Percentiles rank a stretch among this genome's conserved stretches.
Evolutionary conservation across 1,140 invertebrate species (phyloP).

Genomic region (Ctenoplectra terminalis): DNA sequence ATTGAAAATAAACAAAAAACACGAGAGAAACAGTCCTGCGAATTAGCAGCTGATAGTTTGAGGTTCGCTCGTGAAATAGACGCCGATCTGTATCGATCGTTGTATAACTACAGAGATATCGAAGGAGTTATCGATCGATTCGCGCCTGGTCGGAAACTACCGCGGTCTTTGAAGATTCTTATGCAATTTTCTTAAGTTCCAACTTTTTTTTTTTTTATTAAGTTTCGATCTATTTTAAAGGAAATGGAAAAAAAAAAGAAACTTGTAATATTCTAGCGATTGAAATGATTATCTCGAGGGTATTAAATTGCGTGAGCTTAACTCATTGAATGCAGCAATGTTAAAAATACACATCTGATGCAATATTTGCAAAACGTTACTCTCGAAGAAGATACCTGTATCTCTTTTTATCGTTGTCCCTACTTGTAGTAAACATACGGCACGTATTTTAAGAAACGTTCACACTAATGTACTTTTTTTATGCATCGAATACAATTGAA

Average conservation of each 20-base stretch:
- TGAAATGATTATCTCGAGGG: not conserved
- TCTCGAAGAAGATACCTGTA: slow-evolving; percentile 11
- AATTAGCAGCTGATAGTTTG: slow-evolving; percentile 42
- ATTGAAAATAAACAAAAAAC: not conserved
- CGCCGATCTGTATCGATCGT: slow-evolving; percentile 10
- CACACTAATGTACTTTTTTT: not conserved
- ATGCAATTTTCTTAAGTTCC: slow-evolving; percentile 72
- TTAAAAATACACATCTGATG: slow-evolving; percentile 35
- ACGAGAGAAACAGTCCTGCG: not conserved
- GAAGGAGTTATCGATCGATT: slow-evolving; percentile 53
- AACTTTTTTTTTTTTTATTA: not conserved
- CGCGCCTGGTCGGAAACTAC: slow-evolving; percentile 34
- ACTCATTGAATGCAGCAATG: not conserved
- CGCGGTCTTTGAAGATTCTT: slow-evolving; percentile 54
- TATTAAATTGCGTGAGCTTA: not conserved
- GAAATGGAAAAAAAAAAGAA: not conserved
- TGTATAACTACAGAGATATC: slow-evolving; percentile 29
- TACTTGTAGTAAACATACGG: not conserved
- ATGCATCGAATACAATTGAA: not conserved
- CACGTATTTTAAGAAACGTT: not conserved
- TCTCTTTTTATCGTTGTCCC: slow-evolving; percentile 24
- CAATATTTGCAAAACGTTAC: slow-evolving; percentile 24
- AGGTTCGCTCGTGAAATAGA: slow-evolving; percentile 41
- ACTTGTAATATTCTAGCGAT: not conserved
- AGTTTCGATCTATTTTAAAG: not conserved